Base-by-base conservation (phyloP, 92 coral and sea anemone species). In the Montipora capitata region DNA sequence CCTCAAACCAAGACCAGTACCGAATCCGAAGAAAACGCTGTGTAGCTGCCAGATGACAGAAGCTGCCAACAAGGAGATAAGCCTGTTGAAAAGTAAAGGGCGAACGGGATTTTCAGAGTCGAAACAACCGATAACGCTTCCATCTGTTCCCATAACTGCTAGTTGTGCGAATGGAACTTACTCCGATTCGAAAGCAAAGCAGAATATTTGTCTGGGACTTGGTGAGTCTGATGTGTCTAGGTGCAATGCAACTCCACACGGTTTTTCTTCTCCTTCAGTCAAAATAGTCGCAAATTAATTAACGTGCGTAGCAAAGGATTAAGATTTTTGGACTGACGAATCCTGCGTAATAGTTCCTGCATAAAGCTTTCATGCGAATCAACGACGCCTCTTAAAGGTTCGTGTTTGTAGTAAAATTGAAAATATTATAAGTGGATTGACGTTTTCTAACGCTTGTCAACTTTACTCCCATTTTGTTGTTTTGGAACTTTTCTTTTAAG, bases 31-130 rank as follows among this genome's bases (percentile, higher is more conserved):
- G 49, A 17, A 83, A 63, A 17, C 16, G 41, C 20, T 17, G 35
- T 12, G 67, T 40, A 35, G 13, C 5, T 40, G 65, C 15, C 14
- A 9, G 9, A n/a, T 40, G 17, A 72, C 62, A 48, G 2, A 57
- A 1, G 27, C 14, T 14, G 2, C 44, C 44, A 59, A 59, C 61
- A 72, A 83, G 79, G 87, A 70, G 87, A 43, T 48, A 83, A 83
- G 71, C 35, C 35, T 27, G 45, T 3, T 72, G 27, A 71, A 72
- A 72, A 17, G 59, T 42, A 54, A 54, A 42, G 64, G 38, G 5
- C 79, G 87, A 63, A 83, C 43, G 80, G 61, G 13, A 48, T 7
- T 35, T 14, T 42, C 35, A 10, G n/a, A n/a, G 41, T 14, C 61
- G 14, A 54, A 8, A 9, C 8, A 54, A 11, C 13, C 15, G 15